Conservation (phyloP, 2,888 invertebrate genomes). For the Mythimna loreyi region DNA sequence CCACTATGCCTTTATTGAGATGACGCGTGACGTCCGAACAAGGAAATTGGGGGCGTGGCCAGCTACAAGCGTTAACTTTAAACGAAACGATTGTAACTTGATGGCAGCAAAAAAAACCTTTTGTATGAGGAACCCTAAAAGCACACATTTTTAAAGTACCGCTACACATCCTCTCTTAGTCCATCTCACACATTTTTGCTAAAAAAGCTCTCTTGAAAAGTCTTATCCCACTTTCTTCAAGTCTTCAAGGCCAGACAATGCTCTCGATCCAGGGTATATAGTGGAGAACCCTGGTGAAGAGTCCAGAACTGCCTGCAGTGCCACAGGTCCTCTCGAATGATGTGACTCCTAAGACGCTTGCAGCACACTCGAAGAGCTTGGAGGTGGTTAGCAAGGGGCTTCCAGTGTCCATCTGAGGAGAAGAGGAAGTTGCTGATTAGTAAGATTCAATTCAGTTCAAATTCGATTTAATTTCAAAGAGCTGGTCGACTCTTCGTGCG, state of each 20-base stretch:
- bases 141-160: too few relatives aligned
- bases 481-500: too few relatives aligned
- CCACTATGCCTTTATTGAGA: too few relatives aligned
- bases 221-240: background rate
- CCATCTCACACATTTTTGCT: too few relatives aligned
- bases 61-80: too few relatives aligned
- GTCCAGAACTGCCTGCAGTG: conserved; percentile 19
- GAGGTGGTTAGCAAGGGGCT: conserved; percentile 20
- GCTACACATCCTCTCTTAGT: too few relatives aligned
- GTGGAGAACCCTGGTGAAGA: conserved; percentile 32
- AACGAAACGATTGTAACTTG: too few relatives aligned
- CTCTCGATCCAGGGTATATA: conserved; percentile 41
- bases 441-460: background rate
- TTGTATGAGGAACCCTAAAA: too few relatives aligned
- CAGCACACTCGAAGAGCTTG: conserved; percentile 27
- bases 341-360: conserved; percentile 28
- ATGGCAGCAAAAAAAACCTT: too few relatives aligned
- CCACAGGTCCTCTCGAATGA: conserved; percentile 34
- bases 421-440: background rate
- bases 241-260: conserved; percentile 23
- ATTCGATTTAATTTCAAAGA: too few relatives aligned
- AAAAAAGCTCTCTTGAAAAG: background rate
- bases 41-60: too few relatives aligned
- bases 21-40: too few relatives aligned
- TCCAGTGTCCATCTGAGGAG: conserved; percentile 8